Conservation (phyloP, 2,888 invertebrate species). For the Drosophila ustulata region DNA sequence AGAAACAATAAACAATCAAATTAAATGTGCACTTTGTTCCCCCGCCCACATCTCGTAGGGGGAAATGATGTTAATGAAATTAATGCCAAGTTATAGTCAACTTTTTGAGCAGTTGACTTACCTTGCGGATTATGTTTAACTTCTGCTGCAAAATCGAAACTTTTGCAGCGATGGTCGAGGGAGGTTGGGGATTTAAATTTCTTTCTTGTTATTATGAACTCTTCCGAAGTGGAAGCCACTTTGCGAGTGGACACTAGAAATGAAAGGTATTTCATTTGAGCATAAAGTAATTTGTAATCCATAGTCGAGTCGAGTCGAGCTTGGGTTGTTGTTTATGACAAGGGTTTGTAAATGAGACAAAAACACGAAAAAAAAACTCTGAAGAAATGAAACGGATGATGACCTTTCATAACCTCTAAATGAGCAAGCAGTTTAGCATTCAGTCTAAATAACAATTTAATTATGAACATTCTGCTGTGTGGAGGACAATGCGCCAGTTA, state of each 20-base stretch:
- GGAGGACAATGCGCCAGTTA: slow-evolving; percentile 39
- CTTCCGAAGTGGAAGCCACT: slow-evolving; percentile 13
- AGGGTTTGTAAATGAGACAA: slow-evolving; percentile 25
- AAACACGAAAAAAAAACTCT: neutral
- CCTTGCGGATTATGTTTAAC: slow-evolving; percentile 56
- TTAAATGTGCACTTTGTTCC: slow-evolving; percentile 55
- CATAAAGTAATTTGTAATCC: slow-evolving; percentile 61
- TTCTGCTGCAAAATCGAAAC: slow-evolving; percentile 55
- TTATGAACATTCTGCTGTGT: slow-evolving; percentile 57
- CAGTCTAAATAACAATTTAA: slow-evolving; percentile 70
- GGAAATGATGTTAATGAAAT: slow-evolving; percentile 66
- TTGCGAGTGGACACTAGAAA: slow-evolving; percentile 31
- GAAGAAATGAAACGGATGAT: neutral
- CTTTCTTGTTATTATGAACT: slow-evolving; percentile 10
- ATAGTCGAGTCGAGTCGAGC: neutral
- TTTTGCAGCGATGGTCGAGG: slow-evolving; percentile 28
- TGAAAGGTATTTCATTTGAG: slow-evolving; percentile 31
- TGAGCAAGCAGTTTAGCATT: slow-evolving; percentile 65
- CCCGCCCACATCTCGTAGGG: neutral
- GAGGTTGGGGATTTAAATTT: neutral
- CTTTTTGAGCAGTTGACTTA: slow-evolving; percentile 54
- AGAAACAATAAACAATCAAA: slow-evolving; percentile 61
- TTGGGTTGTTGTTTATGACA: slow-evolving; percentile 23
- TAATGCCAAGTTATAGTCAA: slow-evolving; percentile 62
- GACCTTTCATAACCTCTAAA: slow-evolving; percentile 76